These are phyloP conservation scores for Reinhardtius hippoglossoides DNA, from an alignment of 2,113 vertebrate species.

Conservation along the genomic window DNA sequence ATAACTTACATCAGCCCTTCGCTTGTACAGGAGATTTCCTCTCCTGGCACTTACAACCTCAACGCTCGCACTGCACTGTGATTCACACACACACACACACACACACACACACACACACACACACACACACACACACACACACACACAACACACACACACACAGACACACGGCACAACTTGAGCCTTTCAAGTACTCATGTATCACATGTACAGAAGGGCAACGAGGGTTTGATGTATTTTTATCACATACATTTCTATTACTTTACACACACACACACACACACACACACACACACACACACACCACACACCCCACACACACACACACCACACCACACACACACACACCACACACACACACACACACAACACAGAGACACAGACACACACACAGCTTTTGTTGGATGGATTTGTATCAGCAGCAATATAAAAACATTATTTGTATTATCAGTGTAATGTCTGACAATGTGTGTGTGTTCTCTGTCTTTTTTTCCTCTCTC, in stretches of 20 bases:
- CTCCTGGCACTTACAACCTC: slow-evolving; percentile 81
- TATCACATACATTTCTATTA: too few species aligned
- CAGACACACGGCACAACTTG: slow-evolving; percentile 47
- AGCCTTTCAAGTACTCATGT: slow-evolving; percentile 65
- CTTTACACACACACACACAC: slow-evolving; percentile 29
- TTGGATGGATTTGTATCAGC: slow-evolving; percentile 56
- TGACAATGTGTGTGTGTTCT: slow-evolving; percentile 48
- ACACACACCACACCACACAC: slow-evolving; percentile 19
- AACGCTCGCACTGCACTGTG: slow-evolving; percentile 69
- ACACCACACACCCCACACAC: too few species aligned
- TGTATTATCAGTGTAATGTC: slow-evolving; percentile 43
- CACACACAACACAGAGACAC: too few species aligned
- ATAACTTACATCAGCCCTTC: slow-evolving; percentile 86
- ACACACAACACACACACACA: slow-evolving; percentile 6
- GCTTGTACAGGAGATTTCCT: slow-evolving; percentile 84
- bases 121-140: slow-evolving; percentile 15
- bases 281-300: too few species aligned
- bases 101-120: slow-evolving; percentile 15
- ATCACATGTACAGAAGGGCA: slow-evolving; percentile 54
- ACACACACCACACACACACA: not conserved
- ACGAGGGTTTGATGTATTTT: too few species aligned
- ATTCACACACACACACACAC: slow-evolving; percentile 56
- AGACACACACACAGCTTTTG: slow-evolving; percentile 48
- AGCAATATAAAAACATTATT: slow-evolving; percentile 41
- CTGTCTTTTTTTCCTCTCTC: slow-evolving; percentile 61